These are phyloP conservation scores for Rhineura floridana DNA, from an alignment of 2,113 vertebrate genomes.

Conservation along the genomic window DNA sequence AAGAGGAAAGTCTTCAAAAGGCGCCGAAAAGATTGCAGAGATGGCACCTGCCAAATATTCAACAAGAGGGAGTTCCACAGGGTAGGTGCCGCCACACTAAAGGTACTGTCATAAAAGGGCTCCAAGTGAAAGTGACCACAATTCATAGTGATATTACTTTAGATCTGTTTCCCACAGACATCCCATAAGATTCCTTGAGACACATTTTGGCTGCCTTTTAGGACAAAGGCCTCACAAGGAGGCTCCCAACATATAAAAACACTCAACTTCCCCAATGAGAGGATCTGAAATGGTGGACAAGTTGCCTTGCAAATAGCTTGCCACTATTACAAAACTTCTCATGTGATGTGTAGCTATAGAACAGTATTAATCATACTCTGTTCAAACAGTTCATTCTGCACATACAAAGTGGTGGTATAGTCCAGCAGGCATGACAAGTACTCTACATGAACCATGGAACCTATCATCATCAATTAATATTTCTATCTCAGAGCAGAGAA, in stretches of 20 bases:
- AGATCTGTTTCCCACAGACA: not conserved
- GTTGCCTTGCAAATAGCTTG: not conserved
- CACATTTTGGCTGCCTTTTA: not conserved
- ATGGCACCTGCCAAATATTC: no score
- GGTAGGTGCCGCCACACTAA: not conserved
- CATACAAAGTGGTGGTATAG: no score
- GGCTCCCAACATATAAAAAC: not conserved
- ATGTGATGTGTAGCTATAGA: not conserved
- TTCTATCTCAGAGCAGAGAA: no score
- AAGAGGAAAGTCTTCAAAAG: no score
- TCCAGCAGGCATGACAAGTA: no score
- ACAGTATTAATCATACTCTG: not conserved
- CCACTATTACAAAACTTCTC: not conserved
- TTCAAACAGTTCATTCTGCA: no score
- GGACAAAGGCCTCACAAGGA: not conserved
- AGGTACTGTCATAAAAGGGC: not conserved
- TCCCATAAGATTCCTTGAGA: not conserved
- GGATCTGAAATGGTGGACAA: not conserved
- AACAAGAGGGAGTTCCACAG: no score
- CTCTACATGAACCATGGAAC: no score
- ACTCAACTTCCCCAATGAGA: not conserved
- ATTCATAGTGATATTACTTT: not conserved
- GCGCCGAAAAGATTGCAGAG: no score
- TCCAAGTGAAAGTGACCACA: not conserved
- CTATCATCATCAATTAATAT: no score